Conservation (phyloP, 2,797 vertebrate species). For the Hyperoplus lanceolatus region DNA sequence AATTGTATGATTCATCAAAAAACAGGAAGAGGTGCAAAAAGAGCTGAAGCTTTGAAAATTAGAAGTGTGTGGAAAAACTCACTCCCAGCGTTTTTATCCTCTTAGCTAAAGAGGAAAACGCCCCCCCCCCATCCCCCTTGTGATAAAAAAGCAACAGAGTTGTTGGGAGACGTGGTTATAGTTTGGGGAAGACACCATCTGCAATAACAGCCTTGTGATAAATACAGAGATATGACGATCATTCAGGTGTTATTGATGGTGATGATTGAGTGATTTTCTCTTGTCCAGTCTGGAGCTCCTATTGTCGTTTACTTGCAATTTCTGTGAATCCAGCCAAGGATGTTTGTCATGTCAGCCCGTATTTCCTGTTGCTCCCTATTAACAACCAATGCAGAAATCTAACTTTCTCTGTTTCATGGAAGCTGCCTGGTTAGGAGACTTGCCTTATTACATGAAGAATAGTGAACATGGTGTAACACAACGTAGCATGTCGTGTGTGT, state of each 20-base stretch:
- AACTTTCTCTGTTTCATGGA: background rate
- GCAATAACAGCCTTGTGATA: background rate
- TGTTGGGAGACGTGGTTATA: constrained; percentile 30
- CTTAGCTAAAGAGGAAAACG: constrained; percentile 10
- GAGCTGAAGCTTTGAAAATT: background rate
- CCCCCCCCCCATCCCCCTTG: constrained; percentile 24
- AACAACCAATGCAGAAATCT: constrained; percentile 1
- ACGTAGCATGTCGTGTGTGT: constrained; percentile 47
- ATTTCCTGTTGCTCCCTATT: background rate
- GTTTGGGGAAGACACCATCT: background rate
- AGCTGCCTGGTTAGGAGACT: constrained; percentile 24
- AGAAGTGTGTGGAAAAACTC: constrained; percentile 9
- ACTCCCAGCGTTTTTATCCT: constrained; percentile 14
- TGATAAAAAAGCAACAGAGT: constrained; percentile 22
- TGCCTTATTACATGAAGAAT: constrained; percentile 54
- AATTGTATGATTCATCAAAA: constrained; percentile 17
- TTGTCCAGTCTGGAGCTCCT: constrained; percentile 8
- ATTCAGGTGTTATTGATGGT: too few relatives aligned
- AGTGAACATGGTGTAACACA: constrained; percentile 55
- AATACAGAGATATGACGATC: background rate
- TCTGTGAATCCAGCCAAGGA: constrained; percentile 31
- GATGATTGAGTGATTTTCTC: constrained; percentile 5
- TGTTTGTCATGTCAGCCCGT: background rate
- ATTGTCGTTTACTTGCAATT: constrained; percentile 32
- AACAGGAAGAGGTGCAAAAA: constrained; percentile 14